Evolutionary conservation across 2,888 invertebrate species (phyloP).

Genomic region (Volucella inanis): DNA sequence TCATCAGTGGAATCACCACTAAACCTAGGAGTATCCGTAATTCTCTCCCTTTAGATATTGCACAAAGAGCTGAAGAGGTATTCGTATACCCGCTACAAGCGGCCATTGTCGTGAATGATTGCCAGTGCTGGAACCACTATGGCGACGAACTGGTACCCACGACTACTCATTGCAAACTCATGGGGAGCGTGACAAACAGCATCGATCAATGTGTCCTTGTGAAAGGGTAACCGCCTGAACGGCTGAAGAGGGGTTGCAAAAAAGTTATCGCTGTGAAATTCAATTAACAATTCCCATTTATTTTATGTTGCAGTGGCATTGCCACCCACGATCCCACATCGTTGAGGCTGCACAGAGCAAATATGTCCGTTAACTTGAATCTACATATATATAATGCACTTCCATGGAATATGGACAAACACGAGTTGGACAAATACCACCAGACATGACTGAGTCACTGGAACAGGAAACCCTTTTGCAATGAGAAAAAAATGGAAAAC

Average conservation of each 20-base stretch:
- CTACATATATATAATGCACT: conserved; percentile 49
- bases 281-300: conserved; percentile 74
- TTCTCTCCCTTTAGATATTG: not conserved
- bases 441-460: conserved; percentile 15
- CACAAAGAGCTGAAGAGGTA: conserved; percentile 2
- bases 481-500: conserved; percentile 13
- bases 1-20: not conserved
- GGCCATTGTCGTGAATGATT: conserved; percentile 25
- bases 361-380: conserved; percentile 55
- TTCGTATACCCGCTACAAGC: not conserved
- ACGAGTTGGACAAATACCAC: conserved; percentile 42
- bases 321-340: not conserved
- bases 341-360: conserved; percentile 17
- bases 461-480: not conserved
- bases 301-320: conserved; percentile 48
- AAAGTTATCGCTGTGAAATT: conserved; percentile 71
- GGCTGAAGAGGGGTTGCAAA: conserved; percentile 16
- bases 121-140: conserved; percentile 17
- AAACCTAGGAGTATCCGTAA: too few species aligned
- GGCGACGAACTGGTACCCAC: not conserved
- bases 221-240: not conserved
- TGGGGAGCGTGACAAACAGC: conserved; percentile 69
- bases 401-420: conserved; percentile 55
- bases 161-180: conserved; percentile 44
- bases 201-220: conserved; percentile 59